Conservation (phyloP, 2,888 invertebrate species). For the Quadriops clusia region DNA sequence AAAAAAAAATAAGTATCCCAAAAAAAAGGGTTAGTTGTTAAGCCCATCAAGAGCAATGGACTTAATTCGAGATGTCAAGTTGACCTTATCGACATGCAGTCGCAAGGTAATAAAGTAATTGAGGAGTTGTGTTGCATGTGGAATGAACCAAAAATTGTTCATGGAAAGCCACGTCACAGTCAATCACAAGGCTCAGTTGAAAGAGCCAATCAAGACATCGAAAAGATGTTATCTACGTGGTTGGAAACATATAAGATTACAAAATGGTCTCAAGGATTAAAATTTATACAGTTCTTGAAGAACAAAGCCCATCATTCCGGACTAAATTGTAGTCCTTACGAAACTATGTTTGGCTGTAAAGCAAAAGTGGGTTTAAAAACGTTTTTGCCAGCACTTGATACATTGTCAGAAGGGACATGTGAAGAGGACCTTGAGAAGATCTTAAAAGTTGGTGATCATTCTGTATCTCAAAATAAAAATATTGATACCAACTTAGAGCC, state of each 20-base stretch:
- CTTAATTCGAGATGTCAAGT: no score
- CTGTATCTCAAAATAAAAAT: no score
- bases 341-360: constrained; percentile 14
- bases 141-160: no score
- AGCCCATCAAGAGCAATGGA: no score
- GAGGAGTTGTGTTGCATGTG: no score
- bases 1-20: no score
- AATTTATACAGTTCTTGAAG: constrained; percentile 14
- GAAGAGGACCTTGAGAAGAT: constrained; percentile 9
- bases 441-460: no score
- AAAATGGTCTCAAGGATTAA: constrained; percentile 14
- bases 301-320: constrained; percentile 12
- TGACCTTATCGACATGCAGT: no score
- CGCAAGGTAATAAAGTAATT: no score
- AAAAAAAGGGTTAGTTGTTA: no score
- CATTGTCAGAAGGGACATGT: constrained; percentile 3
- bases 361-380: constrained; percentile 10
- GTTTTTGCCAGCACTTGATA: constrained; percentile 7
- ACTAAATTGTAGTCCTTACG: constrained; percentile 13
- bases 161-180: no score
- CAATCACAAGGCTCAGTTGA: constrained; percentile 6
- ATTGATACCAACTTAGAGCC: no score
- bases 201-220: constrained; percentile 4
- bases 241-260: constrained; percentile 8
- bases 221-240: constrained; percentile 9